phyloP scores from a whole-genome alignment of 1,140 invertebrate genomes.

The Carposina sasakii region DNA sequence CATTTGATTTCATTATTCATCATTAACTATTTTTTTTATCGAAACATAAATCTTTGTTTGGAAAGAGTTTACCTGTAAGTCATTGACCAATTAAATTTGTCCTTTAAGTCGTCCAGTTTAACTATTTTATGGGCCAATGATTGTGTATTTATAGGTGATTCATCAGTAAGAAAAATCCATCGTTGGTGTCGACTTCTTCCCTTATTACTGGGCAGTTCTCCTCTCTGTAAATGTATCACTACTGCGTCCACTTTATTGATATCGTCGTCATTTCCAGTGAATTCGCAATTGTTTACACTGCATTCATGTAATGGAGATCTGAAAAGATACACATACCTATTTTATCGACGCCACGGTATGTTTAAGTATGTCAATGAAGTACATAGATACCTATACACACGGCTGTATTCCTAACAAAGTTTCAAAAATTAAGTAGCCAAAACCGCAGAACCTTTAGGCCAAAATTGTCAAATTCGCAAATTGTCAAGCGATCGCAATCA shows the following conservation, averaged over 20 bases:
- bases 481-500: too few relatives aligned
- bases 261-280: neutral
- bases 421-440: too few relatives aligned
- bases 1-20: too few relatives aligned
- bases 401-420: too few relatives aligned
- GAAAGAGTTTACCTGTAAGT: conserved; percentile 65
- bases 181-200: neutral
- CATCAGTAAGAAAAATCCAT: conserved; percentile 8
- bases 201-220: neutral
- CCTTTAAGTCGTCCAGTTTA: conserved; percentile 53
- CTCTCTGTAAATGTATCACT: neutral
- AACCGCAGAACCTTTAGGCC: too few relatives aligned
- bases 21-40: too few relatives aligned
- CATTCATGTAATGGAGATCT: too few relatives aligned
- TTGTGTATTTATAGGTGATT: neutral
- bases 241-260: neutral
- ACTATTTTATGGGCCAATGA: neutral
- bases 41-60: neutral
- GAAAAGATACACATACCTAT: too few relatives aligned
- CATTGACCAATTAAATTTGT: conserved; percentile 81
- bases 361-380: too few relatives aligned
- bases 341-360: too few relatives aligned
- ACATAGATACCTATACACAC: too few relatives aligned
- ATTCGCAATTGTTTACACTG: conserved; percentile 4
- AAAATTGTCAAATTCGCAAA: too few relatives aligned